phyloP scores from a whole-genome alignment of 2,113 vertebrate genomes.

The Nibea albiflora region DNA sequence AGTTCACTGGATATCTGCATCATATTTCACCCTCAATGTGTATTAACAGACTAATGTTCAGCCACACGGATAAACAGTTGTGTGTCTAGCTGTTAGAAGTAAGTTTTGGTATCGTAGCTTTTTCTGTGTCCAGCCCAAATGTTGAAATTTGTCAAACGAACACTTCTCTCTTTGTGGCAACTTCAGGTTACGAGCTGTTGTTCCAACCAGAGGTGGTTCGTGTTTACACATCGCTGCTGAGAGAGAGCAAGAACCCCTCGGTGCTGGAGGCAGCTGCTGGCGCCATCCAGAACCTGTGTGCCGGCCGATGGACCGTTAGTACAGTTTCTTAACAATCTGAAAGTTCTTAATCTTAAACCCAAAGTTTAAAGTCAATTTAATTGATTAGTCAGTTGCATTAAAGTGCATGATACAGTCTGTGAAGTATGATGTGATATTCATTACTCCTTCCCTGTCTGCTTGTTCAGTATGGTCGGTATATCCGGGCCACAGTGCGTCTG shows the following conservation, averaged over 20 bases:
- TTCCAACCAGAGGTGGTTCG: slow-evolving; percentile 97
- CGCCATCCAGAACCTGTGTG: slow-evolving; percentile 96
- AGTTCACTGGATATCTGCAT: not conserved
- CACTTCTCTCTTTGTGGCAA: not conserved
- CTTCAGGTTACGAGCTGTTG: slow-evolving; percentile 93
- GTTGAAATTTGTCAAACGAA: not conserved
- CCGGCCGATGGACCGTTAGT: slow-evolving; percentile 92
- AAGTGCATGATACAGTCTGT: not conserved
- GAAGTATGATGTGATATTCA: not conserved
- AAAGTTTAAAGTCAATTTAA: not conserved
- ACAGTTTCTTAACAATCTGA: not conserved
- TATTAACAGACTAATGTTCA: not conserved
- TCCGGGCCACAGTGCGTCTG: slow-evolving; percentile 91
- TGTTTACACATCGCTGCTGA: slow-evolving; percentile 94
- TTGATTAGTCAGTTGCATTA: too few species aligned
- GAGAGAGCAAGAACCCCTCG: slow-evolving; percentile 92
- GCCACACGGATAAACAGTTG: not conserved
- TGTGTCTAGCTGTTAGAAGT: not conserved
- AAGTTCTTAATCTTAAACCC: not conserved
- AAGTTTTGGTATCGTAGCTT: not conserved
- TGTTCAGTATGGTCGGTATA: slow-evolving; percentile 91
- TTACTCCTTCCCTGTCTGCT: not conserved
- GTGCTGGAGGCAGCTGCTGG: slow-evolving; percentile 96
- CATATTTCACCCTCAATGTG: not conserved
- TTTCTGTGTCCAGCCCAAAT: not conserved